phyloP scores from a whole-genome alignment of 2,888 invertebrate genomes.

The Pandemis heparana region DNA sequence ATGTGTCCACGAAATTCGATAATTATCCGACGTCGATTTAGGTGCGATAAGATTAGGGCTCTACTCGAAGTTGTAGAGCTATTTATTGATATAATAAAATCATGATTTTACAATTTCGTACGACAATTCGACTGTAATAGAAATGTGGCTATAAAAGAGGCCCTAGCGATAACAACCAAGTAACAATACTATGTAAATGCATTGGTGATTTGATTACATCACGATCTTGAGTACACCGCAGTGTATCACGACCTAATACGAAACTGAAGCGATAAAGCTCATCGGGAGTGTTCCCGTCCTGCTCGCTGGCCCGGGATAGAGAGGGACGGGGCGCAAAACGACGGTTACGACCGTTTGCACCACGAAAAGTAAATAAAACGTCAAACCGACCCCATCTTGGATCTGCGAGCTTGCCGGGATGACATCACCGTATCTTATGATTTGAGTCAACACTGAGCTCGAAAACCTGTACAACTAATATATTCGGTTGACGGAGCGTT shows the following conservation, averaged over 20 bases:
- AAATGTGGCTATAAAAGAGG: conserved; percentile 46
- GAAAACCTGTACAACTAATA: conserved; percentile 57
- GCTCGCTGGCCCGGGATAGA: conserved; percentile 60
- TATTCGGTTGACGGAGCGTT: conserved; percentile 63
- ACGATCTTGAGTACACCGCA: conserved; percentile 33
- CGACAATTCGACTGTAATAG: conserved; percentile 46
- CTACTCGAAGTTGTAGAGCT: neutral
- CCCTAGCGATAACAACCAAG: conserved; percentile 47
- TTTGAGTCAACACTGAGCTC: conserved; percentile 71
- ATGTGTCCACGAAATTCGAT: conserved; percentile 24
- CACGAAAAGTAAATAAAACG: conserved; percentile 78
- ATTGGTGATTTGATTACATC: conserved; percentile 39
- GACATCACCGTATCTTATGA: conserved; percentile 82
- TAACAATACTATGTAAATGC: conserved; percentile 43
- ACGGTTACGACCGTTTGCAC: conserved; percentile 78
- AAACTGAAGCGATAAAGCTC: conserved; percentile 7
- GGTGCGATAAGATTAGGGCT: conserved; percentile 34
- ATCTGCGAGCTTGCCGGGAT: conserved; percentile 66
- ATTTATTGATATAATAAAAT: conserved; percentile 32
- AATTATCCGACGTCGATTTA: conserved; percentile 26
- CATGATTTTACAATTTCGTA: conserved; percentile 43
- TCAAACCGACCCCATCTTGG: conserved; percentile 71
- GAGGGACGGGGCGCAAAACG: conserved; percentile 71
- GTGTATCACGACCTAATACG: conserved; percentile 19
- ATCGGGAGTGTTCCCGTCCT: conserved; percentile 49